Percentiles rank a stretch among this genome's conserved stretches.
These are phyloP conservation scores for Strigops habroptila DNA, from an alignment of 2,113 vertebrate genomes.

Conservation along the genomic window DNA sequence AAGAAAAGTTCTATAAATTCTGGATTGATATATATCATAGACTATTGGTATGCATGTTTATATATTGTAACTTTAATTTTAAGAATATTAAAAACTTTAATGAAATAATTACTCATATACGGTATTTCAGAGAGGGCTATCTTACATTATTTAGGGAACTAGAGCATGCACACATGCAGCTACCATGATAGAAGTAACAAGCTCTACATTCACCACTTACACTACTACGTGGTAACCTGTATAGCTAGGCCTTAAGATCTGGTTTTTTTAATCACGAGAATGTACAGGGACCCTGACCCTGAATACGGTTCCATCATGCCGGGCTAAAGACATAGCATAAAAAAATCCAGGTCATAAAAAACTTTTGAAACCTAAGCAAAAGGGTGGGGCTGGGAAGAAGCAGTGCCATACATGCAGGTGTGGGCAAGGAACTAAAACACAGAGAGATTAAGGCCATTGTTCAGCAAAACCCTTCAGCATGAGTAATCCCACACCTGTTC, in stretches of 20 bases:
- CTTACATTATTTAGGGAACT: not conserved
- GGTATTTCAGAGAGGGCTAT: not conserved
- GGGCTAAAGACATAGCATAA: not conserved
- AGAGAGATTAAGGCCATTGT: not conserved
- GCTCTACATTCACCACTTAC: not conserved
- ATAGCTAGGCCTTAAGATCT: not conserved
- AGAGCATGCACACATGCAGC: fast-evolving
- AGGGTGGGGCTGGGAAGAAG: not conserved
- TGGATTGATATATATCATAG: not conserved
- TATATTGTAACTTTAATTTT: not conserved
- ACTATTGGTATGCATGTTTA: not conserved
- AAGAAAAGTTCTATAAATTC: not conserved
- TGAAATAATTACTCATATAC: not conserved
- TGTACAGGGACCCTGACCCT: not conserved
- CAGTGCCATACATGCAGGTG: not conserved
- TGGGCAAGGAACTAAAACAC: not conserved
- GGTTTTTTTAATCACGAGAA: not conserved
- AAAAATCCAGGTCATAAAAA: not conserved
- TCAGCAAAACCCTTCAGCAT: slow-evolving; percentile 14
- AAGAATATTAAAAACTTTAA: not conserved
- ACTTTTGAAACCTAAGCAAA: not conserved
- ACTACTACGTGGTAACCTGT: not conserved
- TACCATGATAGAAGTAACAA: not conserved
- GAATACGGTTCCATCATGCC: not conserved
- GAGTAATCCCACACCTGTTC: not conserved